These are phyloP conservation scores for Callipepla californica DNA, from an alignment of 2,113 vertebrate species.

Conservation along the genomic window DNA sequence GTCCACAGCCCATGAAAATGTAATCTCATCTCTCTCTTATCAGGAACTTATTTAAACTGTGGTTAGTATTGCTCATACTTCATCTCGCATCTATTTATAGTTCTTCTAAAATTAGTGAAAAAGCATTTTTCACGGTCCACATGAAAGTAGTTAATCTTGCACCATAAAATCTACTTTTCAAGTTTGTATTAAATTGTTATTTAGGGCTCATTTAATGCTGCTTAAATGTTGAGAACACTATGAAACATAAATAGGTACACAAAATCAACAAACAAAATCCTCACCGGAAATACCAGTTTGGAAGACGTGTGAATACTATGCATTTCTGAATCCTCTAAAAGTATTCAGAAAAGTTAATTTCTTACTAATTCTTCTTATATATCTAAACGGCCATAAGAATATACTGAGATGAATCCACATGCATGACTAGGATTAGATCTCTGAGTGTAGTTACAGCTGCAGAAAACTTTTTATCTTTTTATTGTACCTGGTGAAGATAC, in stretches of 20 bases:
- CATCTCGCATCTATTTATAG: conserved; percentile 15
- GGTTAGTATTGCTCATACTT: background rate
- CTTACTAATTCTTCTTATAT: background rate
- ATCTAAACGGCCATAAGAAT: background rate
- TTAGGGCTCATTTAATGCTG: background rate
- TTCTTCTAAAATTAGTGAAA: conserved; percentile 22
- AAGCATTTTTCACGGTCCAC: conserved; percentile 21
- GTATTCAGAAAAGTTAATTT: background rate
- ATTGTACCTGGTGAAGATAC: background rate
- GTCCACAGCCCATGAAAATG: background rate
- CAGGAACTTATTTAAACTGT: background rate
- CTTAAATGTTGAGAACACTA: background rate
- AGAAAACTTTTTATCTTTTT: background rate
- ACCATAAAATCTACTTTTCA: conserved; percentile 11
- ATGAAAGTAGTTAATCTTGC: background rate
- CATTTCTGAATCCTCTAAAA: background rate
- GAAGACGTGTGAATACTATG: background rate
- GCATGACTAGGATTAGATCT: background rate
- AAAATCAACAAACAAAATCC: background rate
- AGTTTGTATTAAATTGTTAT: background rate
- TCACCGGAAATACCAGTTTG: background rate
- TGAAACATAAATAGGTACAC: background rate
- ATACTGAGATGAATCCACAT: background rate
- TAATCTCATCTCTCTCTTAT: conserved; percentile 3
- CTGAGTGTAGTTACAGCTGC: background rate